Base-by-base conservation (phyloP, 2,797 vertebrate species). In the Hydrophis major region DNA sequence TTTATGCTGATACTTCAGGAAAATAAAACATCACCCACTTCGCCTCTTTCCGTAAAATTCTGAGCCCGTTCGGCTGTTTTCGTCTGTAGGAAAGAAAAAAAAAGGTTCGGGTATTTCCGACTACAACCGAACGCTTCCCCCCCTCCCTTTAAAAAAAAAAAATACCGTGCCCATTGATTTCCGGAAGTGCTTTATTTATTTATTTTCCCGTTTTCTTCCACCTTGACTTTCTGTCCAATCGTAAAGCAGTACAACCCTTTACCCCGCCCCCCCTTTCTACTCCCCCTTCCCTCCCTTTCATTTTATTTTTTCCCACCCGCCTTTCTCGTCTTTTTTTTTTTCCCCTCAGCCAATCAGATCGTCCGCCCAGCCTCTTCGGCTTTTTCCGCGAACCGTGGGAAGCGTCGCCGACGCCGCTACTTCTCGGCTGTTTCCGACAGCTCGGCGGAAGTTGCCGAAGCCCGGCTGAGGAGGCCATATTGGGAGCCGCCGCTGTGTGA, bases 401-500 rank as follows among this genome's bases (percentile, higher is more conserved):
- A 89, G 89, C 6, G 10, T 22, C 5, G 3, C 32, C 59, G 6
- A 1, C 6, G 63, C 63, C 10, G 78, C 69, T 89, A 14, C n/a
- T 37, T 95, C 97, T 97, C 96, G 96, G 91, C 95, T 59, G 97
- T 97, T 97, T 97, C 97, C 97, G 97, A 95, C 89, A 89, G 89
- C 90, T 93, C 2, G 96, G 96, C 97, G 97, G 97, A 97, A 97
- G 96, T 95, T 96, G 95, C 97, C 97, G 97, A 98, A 96, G 92
- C 92, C 96, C 96, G 96, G 96, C 96, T 96, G 97, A 83, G 97
- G 96, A 96, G 95, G 97, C 97, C 97, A 97, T 97, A 97, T 97
- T 97, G 97, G 97, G 97, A 97, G 96, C 96, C 96, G 96, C 96
- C 95, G 96, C 96, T 96, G 96, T 95, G 96, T 95, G 96, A 94